Evolutionary conservation across 2,113 vertebrate genomes (phyloP).

Genomic region (Struthio camelus): DNA sequence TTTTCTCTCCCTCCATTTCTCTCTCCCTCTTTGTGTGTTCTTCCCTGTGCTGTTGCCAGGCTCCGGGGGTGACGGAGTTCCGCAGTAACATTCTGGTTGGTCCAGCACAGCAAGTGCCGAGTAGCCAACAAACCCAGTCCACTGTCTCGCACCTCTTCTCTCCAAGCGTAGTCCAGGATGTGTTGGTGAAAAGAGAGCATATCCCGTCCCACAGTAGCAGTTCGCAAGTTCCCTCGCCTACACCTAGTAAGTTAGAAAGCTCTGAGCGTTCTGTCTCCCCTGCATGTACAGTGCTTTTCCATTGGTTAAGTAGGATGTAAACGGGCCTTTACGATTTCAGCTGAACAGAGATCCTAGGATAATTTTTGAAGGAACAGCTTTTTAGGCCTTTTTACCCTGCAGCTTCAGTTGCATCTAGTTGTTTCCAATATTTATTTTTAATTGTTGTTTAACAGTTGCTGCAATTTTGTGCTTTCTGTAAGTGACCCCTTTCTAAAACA

Average conservation of each 20-base stretch:
- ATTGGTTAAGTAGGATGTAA: neutral
- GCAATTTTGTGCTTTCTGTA: neutral
- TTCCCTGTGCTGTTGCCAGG: constrained; percentile 71
- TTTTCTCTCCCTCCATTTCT: neutral
- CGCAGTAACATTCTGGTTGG: constrained; percentile 77
- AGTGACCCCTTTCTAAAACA: constrained; percentile 10
- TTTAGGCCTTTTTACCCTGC: neutral
- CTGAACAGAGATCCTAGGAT: neutral
- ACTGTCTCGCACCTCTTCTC: constrained; percentile 75
- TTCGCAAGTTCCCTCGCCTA: constrained; percentile 75
- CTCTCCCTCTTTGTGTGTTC: neutral
- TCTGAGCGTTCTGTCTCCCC: neutral
- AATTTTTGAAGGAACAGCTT: neutral
- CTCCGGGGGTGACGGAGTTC: constrained; percentile 80
- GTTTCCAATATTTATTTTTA: neutral
- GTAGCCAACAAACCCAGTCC: constrained; percentile 67
- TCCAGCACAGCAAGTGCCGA: constrained; percentile 70
- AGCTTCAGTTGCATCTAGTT: neutral
- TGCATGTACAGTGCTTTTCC: neutral
- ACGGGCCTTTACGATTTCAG: neutral
- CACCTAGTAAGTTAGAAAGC: constrained; percentile 79
- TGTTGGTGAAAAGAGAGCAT: constrained; percentile 85
- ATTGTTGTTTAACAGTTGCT: neutral
- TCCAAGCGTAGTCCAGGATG: constrained; percentile 67
- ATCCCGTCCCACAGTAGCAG: constrained; percentile 70